Evolutionary conservation across 2,888 invertebrate genomes (phyloP).

Genomic region (Lasiommata megera): DNA sequence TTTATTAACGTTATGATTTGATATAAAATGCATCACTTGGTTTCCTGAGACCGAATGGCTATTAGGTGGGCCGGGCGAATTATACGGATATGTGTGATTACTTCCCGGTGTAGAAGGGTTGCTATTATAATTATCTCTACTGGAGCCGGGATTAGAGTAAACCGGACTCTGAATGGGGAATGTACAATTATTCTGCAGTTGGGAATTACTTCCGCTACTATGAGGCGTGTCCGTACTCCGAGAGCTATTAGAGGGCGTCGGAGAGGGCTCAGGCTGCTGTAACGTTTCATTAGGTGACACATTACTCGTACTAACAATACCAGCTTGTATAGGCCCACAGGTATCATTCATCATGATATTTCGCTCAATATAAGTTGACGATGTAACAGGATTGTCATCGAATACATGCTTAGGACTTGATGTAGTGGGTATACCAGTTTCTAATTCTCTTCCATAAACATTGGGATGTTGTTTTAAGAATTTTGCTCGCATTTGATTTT

Average conservation of each 20-base stretch:
- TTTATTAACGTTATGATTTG: conserved; percentile 74
- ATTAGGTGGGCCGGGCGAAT: conserved; percentile 64
- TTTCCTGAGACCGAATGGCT: conserved; percentile 59
- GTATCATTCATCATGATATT: conserved; percentile 80
- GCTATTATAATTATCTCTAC: conserved; percentile 58
- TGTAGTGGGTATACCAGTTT: conserved; percentile 57
- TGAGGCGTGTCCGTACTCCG: conserved; percentile 73
- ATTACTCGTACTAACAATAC: conserved; percentile 91
- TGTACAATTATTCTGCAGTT: conserved; percentile 57
- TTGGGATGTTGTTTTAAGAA: conserved; percentile 59
- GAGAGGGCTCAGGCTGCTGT: conserved; percentile 81
- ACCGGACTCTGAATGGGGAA: conserved; percentile 75
- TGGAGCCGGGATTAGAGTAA: conserved; percentile 70
- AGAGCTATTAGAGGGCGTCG: conserved; percentile 80
- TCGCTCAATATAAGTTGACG: conserved; percentile 84
- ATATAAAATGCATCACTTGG: conserved; percentile 78
- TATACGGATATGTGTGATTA: conserved; percentile 58
- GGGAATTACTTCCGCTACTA: conserved; percentile 58
- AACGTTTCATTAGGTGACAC: conserved; percentile 84
- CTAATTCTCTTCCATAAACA: conserved; percentile 70
- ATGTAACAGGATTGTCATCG: conserved; percentile 84
- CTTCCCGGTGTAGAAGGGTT: conserved; percentile 64
- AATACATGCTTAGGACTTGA: conserved; percentile 79
- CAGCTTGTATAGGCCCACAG: conserved; percentile 90
- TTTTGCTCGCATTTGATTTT: conserved; percentile 62